phyloP scores from a whole-genome alignment of 2,797 vertebrate species.

The Falco novaeseelandiae region DNA sequence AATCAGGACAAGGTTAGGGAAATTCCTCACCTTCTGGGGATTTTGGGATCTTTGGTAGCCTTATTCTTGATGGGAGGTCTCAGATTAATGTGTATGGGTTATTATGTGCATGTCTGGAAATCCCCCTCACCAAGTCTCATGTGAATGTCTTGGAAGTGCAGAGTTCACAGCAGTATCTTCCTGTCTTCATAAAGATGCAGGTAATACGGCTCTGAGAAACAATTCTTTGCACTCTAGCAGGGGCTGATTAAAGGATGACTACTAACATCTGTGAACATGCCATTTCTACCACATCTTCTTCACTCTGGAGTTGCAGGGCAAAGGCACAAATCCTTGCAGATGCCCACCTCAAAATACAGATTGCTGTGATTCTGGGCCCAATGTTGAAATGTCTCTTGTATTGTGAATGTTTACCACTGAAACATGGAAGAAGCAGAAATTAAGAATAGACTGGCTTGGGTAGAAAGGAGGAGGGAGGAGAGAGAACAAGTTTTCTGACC shows the following conservation, averaged over 20 bases:
- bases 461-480: neutral
- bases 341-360: neutral
- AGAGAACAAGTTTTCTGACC: neutral
- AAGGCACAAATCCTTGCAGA: neutral
- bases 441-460: neutral
- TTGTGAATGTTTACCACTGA: neutral
- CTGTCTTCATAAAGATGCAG: neutral
- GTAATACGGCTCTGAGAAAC: neutral
- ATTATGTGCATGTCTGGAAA: neutral
- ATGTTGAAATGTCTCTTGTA: neutral
- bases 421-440: neutral
- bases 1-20: neutral
- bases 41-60: slow-evolving; percentile 2
- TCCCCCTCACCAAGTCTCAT: neutral
- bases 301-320: neutral
- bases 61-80: slow-evolving; percentile 4
- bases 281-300: neutral
- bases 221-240: neutral
- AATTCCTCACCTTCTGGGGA: slow-evolving; percentile 10
- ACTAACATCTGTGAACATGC: neutral
- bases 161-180: neutral
- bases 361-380: neutral
- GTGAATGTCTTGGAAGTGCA: neutral
- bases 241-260: neutral
- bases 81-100: neutral